A percentile compares a stretch with the other conserved stretches of the same genome.
phyloP scores from a whole-genome alignment of 2,797 vertebrate genomes.

The Anolis apletophallus region DNA sequence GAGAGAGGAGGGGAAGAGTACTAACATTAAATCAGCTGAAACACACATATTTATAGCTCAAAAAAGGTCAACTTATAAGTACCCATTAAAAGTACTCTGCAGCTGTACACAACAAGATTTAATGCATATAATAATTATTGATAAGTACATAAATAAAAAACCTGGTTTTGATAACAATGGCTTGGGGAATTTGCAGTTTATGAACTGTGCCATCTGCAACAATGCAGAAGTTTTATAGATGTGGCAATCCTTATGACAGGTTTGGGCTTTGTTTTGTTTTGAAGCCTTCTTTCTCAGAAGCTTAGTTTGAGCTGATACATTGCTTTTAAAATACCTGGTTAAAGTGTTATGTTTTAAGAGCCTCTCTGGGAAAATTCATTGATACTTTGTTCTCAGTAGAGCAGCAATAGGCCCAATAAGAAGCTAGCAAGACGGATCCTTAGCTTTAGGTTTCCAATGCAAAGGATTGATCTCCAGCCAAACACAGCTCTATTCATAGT shows the following conservation, averaged over 20 bases:
- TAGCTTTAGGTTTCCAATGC: neutral
- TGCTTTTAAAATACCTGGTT: neutral
- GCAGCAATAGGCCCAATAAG: neutral
- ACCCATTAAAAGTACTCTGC: slow-evolving; percentile 19
- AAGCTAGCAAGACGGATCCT: slow-evolving; percentile 5
- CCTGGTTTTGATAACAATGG: slow-evolving; percentile 28
- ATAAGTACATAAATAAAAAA: slow-evolving; percentile 54
- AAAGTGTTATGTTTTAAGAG: slow-evolving; percentile 7
- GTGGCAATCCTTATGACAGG: slow-evolving; percentile 31
- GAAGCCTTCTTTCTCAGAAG: neutral
- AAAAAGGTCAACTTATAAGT: slow-evolving; percentile 47
- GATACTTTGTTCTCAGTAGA: neutral
- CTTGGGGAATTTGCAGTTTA: slow-evolving; percentile 53
- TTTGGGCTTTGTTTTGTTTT: slow-evolving; percentile 36
- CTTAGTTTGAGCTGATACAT: slow-evolving; percentile 16
- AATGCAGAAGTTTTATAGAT: slow-evolving; percentile 46
- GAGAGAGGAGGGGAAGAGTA: slow-evolving; percentile 32
- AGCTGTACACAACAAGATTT: slow-evolving; percentile 48
- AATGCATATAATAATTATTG: slow-evolving; percentile 47
- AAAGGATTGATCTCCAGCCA: slow-evolving; percentile 39
- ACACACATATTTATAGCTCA: slow-evolving; percentile 51
- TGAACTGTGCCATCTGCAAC: slow-evolving; percentile 26
- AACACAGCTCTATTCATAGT: slow-evolving; percentile 39
- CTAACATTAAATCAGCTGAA: slow-evolving; percentile 62
- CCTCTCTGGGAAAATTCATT: slow-evolving; percentile 21